Conservation (phyloP, 1,140 invertebrate genomes). For the Bombus polaris region DNA sequence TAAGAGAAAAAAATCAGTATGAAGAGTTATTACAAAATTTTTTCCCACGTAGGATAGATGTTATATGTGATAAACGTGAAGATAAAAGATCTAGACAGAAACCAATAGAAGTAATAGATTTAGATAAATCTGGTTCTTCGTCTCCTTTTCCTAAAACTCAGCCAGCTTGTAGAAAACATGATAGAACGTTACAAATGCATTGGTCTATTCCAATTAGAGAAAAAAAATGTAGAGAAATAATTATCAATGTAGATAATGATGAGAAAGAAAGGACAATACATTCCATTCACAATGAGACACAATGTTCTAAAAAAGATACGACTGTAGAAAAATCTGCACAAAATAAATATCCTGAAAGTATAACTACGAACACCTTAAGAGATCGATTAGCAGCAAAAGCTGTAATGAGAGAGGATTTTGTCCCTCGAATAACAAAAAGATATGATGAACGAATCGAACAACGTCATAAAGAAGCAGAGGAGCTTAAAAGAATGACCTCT, state of each 20-base stretch:
- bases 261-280: constrained; percentile 5
- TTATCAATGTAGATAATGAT: constrained; percentile 27
- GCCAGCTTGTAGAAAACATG: neutral
- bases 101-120: constrained; percentile 69
- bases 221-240: constrained; percentile 22
- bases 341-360: constrained; percentile 34
- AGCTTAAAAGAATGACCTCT: constrained; percentile 69
- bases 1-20: constrained; percentile 76
- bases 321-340: neutral
- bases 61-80: constrained; percentile 53
- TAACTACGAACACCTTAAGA: constrained; percentile 73
- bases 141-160: neutral
- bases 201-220: constrained; percentile 4
- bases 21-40: constrained; percentile 74
- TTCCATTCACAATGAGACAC: neutral
- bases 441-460: constrained; percentile 74
- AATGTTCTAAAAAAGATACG: constrained; percentile 14
- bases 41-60: constrained; percentile 60
- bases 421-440: constrained; percentile 65
- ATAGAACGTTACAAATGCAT: neutral
- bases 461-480: constrained; percentile 68
- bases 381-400: constrained; percentile 72
- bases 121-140: constrained; percentile 61
- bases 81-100: constrained; percentile 45
- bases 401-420: constrained; percentile 70